These are phyloP conservation scores for Rhynchonycteris naso DNA, from an alignment of 2,797 vertebrate genomes.

Conservation along the genomic window DNA sequence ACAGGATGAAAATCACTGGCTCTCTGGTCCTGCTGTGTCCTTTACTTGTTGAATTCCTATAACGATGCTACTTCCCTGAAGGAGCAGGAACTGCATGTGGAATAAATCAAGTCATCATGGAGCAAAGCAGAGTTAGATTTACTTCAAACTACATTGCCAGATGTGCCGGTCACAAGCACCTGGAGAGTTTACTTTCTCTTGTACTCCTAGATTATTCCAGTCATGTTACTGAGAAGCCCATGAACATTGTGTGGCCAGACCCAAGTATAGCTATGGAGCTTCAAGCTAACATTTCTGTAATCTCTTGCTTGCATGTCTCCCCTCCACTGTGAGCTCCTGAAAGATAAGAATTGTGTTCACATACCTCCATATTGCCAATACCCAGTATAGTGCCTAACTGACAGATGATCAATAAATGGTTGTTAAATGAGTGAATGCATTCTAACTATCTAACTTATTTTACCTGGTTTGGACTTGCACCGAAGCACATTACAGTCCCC, in stretches of 20 bases:
- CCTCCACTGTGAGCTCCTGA: neutral
- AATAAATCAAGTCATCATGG: neutral
- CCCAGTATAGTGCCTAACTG: neutral
- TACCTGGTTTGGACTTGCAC: neutral
- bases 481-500: neutral
- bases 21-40: neutral
- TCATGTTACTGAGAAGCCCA: neutral
- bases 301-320: neutral
- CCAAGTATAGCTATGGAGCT: too few species aligned
- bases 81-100: neutral
- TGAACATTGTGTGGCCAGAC: neutral
- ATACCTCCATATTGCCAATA: neutral
- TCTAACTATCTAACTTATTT: neutral
- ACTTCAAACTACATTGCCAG: neutral
- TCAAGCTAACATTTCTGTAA: neutral
- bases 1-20: too few species aligned
- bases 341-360: neutral
- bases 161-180: neutral
- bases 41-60: neutral
- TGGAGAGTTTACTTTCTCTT: neutral
- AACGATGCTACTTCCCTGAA: neutral
- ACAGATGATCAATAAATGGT: neutral
- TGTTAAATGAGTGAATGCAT: neutral
- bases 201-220: neutral
- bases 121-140: neutral